Evolutionary conservation across 2,888 invertebrate genomes (phyloP), one percentile per base, ranked within the genome.

Genomic region (Zootermopsis nevadensis): DNA sequence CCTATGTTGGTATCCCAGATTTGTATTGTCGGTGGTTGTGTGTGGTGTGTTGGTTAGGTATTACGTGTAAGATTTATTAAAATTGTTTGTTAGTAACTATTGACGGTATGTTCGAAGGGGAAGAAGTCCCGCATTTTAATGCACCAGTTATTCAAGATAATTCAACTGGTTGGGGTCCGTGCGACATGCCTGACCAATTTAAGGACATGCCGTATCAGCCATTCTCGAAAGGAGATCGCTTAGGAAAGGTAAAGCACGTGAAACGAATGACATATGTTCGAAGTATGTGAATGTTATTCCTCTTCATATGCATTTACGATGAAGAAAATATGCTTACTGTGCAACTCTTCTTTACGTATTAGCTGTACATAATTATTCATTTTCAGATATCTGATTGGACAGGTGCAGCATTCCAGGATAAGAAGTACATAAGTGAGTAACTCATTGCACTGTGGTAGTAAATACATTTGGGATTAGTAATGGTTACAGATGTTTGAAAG

Each of bases 131-230:
- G 86, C 93, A 93, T 88, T 96, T 96, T 87, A 89, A 91, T 85
- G 93, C 94, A 19, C 96, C 96, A 0, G 89, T 93, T 83, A 95
- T 96, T 87, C 95, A 96, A 88, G 95, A 96, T 87, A 96, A 98
- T 90, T 94, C 95, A 2, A 93, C 93, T 86, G 99, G 99, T 89
- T 99, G 99, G 99, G 99, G 99, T 24, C 99, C 99, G 74, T 96
- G 95, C 90, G 96, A 96, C 89, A 92, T 98, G 90, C 97, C 98
- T 82, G 97, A 97, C 84, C 96, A 97, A 88, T 98, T 97, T 90
- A 95, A 95, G 88, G 97, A 98, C 90, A 97, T 98, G 94, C 99
- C 99, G 19, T 99, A 99, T 90, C 99, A 99, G 91, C 99, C 99
- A 67, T 99, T 99, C 90, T 98, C 99, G 87, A 99, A 99, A 91